A percentile compares a stretch with the other conserved stretches of the same genome.
Evolutionary conservation across 2,888 invertebrate species (phyloP).

Genomic region (Trissoscelio sp.): DNA sequence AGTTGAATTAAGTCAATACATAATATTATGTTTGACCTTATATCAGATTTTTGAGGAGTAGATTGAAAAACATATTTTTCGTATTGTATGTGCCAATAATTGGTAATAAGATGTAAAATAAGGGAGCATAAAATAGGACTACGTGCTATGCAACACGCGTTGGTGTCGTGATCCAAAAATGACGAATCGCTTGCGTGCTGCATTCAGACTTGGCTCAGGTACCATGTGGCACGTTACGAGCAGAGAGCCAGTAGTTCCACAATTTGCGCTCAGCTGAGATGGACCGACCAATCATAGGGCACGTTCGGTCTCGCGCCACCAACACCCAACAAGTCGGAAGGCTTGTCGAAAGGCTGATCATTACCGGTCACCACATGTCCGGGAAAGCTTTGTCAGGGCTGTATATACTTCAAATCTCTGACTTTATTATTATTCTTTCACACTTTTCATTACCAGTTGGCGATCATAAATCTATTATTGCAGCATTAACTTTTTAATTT

Average conservation of each 20-base stretch:
- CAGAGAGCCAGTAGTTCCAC: conserved; percentile 46
- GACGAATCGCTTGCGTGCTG: conserved; percentile 34
- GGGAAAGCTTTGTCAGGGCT: conserved; percentile 24
- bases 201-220: conserved; percentile 41
- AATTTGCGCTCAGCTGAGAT: conserved; percentile 78
- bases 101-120: too few species aligned
- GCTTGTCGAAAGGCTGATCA: conserved; percentile 35
- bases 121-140: neutral
- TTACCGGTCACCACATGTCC: conserved; percentile 55
- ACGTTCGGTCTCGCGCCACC: conserved; percentile 80
- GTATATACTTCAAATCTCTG: too few species aligned
- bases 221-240: conserved; percentile 36
- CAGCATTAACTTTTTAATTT: too few species aligned
- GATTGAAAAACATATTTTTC: too few species aligned
- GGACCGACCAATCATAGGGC: conserved; percentile 77
- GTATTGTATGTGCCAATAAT: too few species aligned
- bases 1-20: too few species aligned
- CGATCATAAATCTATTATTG: too few species aligned
- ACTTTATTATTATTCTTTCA: too few species aligned
- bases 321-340: conserved; percentile 76
- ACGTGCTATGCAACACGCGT: neutral
- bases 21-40: too few species aligned
- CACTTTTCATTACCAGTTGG: too few species aligned
- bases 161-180: conserved; percentile 48
- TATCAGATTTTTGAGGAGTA: too few species aligned